A percentile compares a stretch with the other conserved stretches of the same genome.
phyloP scores from a whole-genome alignment of 2,113 vertebrate genomes.

The Syngnathoides biaculeatus region DNA sequence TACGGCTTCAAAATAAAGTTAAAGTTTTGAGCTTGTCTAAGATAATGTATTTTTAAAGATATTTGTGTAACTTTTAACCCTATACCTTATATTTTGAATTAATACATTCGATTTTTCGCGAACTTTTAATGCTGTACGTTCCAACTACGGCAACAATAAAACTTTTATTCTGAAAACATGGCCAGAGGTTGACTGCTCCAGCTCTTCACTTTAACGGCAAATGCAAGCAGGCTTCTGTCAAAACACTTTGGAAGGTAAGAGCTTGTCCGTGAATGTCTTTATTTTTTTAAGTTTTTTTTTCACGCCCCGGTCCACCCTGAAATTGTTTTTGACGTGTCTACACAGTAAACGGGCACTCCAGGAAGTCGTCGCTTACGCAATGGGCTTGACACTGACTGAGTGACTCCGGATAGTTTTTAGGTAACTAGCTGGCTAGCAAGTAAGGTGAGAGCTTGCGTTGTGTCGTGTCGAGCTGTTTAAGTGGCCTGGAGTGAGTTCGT shows the following conservation, averaged over 20 bases:
- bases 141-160: no score
- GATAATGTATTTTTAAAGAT: background rate
- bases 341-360: background rate
- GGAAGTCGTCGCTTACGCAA: constrained; percentile 32
- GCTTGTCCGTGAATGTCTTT: background rate
- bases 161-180: constrained; percentile 21
- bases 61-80: background rate
- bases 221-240: background rate
- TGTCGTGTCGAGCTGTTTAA: background rate
- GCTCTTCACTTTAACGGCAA: background rate
- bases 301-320: background rate
- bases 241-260: background rate
- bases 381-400: constrained; percentile 37
- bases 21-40: fast-evolving
- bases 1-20: constrained; percentile 36
- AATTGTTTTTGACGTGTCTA: background rate
- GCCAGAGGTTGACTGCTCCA: background rate
- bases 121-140: no score
- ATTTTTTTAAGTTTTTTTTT: background rate
- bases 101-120: background rate
- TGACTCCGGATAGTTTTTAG: constrained; percentile 33
- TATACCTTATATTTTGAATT: background rate
- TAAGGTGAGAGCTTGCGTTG: background rate
- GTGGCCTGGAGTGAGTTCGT: background rate
- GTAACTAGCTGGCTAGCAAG: constrained; percentile 16